Base-by-base conservation (phyloP, 2,797 vertebrate species). In the Australoheros facetus region DNA sequence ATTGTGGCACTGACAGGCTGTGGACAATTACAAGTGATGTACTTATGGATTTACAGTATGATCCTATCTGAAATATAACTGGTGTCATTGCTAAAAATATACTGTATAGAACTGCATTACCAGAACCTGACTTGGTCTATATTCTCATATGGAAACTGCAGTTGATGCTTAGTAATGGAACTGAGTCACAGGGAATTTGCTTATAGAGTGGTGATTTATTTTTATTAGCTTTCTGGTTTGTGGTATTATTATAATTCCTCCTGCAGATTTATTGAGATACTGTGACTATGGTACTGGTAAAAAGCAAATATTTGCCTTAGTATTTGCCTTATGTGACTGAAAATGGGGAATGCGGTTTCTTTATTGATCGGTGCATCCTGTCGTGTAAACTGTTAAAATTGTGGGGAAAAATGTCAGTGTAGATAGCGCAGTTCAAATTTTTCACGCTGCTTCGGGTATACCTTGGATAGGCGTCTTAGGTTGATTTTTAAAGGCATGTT, bases 21-120 rank as follows among this genome's bases (percentile, higher is more conserved):
- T 83, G 72, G 87, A 90, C 88, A 87, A 93, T 94, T 90, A 91
- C 77, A 90, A 91, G 83, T 90, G 90, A 95, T 90, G 81, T 89
- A 82, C 93, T 93, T 91, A 91, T 90, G 90, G 87, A 88, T 90
- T 90, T 93, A 86, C 69, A 28, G 55, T 84, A 76, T 42, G 88
- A 90, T 85, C 79, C 48, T 11, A 62, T 88, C 37, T 91, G 87
- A 92, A 87, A 83, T 87, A 90, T 87, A 78, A 78, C 90, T 59
- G 77, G 87, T 78, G 85, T 87, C 87, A 64, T 62, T 54, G 77
- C 70, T 82, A 75, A 83, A 88, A 89, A 83, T 23, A 66, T 62
- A 71, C 76, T 30, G 1, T 71, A 81, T 73, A 80, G 85, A 80
- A 56, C 16, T 74, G 77, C 66, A 51, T 85, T 75, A 80, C 72